A percentile compares a stretch with the other conserved stretches of the same genome.
phyloP scores from a whole-genome alignment of 2,797 vertebrate genomes.

The Hypotaenidia philippensis region DNA sequence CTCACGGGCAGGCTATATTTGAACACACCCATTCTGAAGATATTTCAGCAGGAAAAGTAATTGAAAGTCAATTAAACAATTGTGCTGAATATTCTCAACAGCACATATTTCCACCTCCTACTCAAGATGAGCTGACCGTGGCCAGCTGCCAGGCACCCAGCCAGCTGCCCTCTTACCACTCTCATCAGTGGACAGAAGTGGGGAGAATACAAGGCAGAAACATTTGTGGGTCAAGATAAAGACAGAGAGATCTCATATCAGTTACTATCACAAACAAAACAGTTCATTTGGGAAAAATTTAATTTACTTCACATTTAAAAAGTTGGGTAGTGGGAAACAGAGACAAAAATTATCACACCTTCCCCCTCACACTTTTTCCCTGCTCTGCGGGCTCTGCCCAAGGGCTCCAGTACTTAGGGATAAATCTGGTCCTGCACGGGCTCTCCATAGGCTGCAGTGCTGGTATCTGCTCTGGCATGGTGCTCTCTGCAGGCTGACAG shows the following conservation, averaged over 20 bases:
- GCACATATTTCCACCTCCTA: background rate
- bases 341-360: background rate
- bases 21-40: background rate
- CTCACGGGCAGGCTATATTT: background rate
- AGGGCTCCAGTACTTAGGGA: background rate
- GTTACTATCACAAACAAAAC: background rate
- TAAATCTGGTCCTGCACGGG: background rate
- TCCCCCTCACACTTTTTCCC: background rate
- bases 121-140: background rate
- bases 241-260: background rate
- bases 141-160: background rate
- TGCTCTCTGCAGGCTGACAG: background rate
- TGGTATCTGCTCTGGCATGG: fast-evolving
- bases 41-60: background rate
- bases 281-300: background rate
- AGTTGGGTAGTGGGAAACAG: background rate
- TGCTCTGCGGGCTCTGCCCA: background rate
- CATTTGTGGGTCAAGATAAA: background rate
- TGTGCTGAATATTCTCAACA: background rate
- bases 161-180: background rate
- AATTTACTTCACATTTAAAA: background rate
- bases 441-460: fast-evolving
- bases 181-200: background rate
- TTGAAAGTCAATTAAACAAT: background rate
- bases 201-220: background rate